These are phyloP conservation scores for Astyanax mexicanus DNA, from an alignment of 2,797 vertebrate species.

Conservation along the genomic window DNA sequence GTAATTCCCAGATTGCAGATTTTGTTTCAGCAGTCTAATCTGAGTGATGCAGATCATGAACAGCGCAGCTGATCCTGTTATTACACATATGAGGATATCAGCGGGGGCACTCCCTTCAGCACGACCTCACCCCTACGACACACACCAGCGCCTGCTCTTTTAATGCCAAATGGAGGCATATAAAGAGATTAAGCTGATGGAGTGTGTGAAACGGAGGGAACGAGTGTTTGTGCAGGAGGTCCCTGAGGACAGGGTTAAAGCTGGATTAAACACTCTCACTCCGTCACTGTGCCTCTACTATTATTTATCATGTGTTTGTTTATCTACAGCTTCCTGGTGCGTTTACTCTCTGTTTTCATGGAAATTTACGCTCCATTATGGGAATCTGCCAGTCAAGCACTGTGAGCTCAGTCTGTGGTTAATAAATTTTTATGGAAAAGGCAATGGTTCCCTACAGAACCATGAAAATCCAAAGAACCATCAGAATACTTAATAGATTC, in stretches of 20 bases:
- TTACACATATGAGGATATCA: slow-evolving; percentile 63
- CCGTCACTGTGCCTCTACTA: neutral
- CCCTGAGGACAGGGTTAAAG: slow-evolving; percentile 30
- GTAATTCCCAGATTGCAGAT: slow-evolving; percentile 48
- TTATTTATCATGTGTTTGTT: slow-evolving; percentile 27
- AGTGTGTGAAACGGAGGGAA: slow-evolving; percentile 28
- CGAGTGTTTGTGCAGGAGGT: slow-evolving; percentile 28
- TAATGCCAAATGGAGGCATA: slow-evolving; percentile 71
- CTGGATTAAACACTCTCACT: slow-evolving; percentile 28
- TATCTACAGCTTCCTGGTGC: slow-evolving; percentile 32
- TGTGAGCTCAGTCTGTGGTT: slow-evolving; percentile 20
- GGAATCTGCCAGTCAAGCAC: slow-evolving; percentile 36
- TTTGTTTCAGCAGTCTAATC: slow-evolving; percentile 26
- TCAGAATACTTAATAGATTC: no score
- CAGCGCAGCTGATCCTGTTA: slow-evolving; percentile 64
- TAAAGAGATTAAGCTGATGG: slow-evolving; percentile 70
- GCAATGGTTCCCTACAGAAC: no score
- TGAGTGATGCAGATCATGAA: slow-evolving; percentile 62
- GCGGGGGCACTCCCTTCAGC: neutral
- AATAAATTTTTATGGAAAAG: no score
- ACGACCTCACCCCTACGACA: neutral
- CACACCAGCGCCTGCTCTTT: slow-evolving; percentile 56
- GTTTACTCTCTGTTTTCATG: slow-evolving; percentile 40
- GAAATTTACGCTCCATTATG: slow-evolving; percentile 19
- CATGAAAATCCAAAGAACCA: no score